Base-by-base conservation (phyloP, 2,113 vertebrate species). In the Cepphus grylle region DNA sequence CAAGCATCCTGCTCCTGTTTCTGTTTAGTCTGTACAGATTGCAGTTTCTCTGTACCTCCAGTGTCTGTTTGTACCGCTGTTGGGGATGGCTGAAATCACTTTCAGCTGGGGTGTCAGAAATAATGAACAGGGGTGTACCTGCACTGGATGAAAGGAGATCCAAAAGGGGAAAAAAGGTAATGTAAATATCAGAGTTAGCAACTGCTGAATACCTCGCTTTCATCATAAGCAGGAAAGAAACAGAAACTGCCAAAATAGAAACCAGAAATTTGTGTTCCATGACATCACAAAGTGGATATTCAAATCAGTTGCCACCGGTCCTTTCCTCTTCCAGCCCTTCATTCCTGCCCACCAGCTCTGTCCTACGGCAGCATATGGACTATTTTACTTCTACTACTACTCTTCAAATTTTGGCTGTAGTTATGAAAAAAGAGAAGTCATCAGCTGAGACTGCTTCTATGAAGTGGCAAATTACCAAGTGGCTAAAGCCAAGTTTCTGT, bases 401-500 rank as follows among this genome's bases (percentile, higher is more conserved):
- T 86, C 79, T 94, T 67, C 92, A 67, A 89, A 81, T 81, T 82
- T 81, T 90, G 42, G 26, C 81, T 85, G 40, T 45, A 86, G 56
- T 70, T 85, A 81, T 69, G 66, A 84, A 86, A 85, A 74, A 79
- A 66, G 11, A 63, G 71, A 95, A 94, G 71, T 81, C 73, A 42
- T 92, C 92, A 96, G 11, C 16, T 95, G 63, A 86, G 81, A 50
- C 40, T 90, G 25, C 25, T 93, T 97, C 90, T 71, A 78, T 62
- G 56, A 96, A 97, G 89, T 62, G 69, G 38, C 34, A 94, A 94
- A 86, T 94, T 70, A 81, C 81, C 36, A 79, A 93, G 47, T 71
- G 59, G 74, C 42, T 77, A 94, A 97, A 97, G 84, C 84, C 80
- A 97, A 93, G 72, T 92, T 97, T 96, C 82, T 92, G 74, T 98